These are phyloP conservation scores for Apomyelois bistriatella DNA, from an alignment of 2,888 invertebrate genomes.

Conservation along the genomic window DNA sequence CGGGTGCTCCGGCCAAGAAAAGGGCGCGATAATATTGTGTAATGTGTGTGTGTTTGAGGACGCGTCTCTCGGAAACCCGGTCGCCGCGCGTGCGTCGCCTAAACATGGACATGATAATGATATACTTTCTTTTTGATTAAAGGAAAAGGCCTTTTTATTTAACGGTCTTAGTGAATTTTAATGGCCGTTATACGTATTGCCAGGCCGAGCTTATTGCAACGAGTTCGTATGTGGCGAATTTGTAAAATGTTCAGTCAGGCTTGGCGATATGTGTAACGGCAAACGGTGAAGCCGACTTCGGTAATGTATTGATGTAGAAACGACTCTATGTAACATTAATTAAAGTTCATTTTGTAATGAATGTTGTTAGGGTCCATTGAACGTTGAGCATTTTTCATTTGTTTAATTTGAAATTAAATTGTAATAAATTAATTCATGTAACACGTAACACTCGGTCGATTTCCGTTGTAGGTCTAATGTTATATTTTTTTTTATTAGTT, in stretches of 20 bases:
- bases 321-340: conserved; percentile 39
- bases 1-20: conserved; percentile 61
- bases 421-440: conserved; percentile 20
- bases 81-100: conserved; percentile 15
- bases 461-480: conserved; percentile 20
- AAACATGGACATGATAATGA: conserved; percentile 23
- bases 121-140: conserved; percentile 28
- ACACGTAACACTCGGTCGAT: conserved; percentile 7
- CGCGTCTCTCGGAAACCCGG: conserved; percentile 19
- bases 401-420: conserved; percentile 16
- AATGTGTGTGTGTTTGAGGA: conserved; percentile 31
- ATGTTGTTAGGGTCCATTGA: conserved; percentile 24
- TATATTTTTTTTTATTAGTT: conserved; percentile 50
- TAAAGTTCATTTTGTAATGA: conserved; percentile 32
- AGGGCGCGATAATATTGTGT: conserved; percentile 56
- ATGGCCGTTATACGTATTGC: not conserved
- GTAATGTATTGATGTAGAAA: conserved; percentile 35
- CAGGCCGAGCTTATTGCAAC: no score
- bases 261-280: no score
- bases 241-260: no score
- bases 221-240: no score
- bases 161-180: conserved; percentile 24
- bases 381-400: conserved; percentile 23
- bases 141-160: conserved; percentile 43
- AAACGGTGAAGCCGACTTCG: no score